Base-by-base conservation (phyloP, 2,113 vertebrate genomes). In the Dipodomys spectabilis region DNA sequence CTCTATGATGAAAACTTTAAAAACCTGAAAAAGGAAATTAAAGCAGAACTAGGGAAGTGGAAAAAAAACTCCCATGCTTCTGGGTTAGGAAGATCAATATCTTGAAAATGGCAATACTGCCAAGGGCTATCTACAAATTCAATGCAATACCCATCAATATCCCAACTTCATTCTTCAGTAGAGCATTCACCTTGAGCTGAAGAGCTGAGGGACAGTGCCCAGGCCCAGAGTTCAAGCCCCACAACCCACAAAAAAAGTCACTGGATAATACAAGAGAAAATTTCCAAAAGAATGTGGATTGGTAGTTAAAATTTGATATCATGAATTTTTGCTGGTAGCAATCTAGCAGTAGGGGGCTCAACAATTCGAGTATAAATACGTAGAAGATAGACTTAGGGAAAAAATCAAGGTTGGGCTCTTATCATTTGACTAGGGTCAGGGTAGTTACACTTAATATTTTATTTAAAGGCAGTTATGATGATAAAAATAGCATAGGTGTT, bases 261-360 rank as follows among this genome's bases (percentile, higher is more conserved):
- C 39, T 60, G 3, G 10, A 86, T 20, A 89, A 82, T 0, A 88
- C 25, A 25, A 57, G n/a, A 32, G 39, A 78, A 19, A 73, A 75
- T 75, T 90, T 4, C 39, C 7, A 23, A 23, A 77, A 92, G 71
- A 87, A 82, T 18, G 18, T 35, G 62, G 28, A 68, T 65, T 83
- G 20, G 35, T 45, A 8, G 25, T 83, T 94, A 82, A 65, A 15
- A 2, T 82, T 27, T 65, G 69, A 91, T 3, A 30, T 44, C n/a
- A 44, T 91, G 35, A 73, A n/a, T 81, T 87, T 90, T 90, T 71
- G 65, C 72, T 81, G 45, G 3, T 35, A 60, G 57, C 30, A 82
- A 15, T 32, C 32, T 91, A 49, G 1, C 22, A 67, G 53, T 35
- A 57, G 62, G 71, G 71, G 30, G 22, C 32, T 88, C 10, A 79